Percentiles rank a stretch among this genome's conserved stretches.
Conservation (phyloP, 64 coral and sea anemone genomes). For the Acropora yongei region DNA sequence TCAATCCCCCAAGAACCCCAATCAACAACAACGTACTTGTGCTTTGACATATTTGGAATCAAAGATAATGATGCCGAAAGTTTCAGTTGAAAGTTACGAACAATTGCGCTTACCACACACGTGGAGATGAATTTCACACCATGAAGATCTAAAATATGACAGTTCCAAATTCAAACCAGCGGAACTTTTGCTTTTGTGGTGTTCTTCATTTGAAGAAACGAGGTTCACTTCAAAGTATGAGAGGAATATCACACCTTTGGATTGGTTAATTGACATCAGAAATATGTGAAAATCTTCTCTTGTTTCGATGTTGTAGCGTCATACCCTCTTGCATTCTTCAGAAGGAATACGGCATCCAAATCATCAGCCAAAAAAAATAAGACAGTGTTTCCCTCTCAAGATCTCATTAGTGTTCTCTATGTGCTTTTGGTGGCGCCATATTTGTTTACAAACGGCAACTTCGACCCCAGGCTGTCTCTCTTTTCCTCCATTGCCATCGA, state of each 20-base stretch:
- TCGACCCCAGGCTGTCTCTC: not conserved
- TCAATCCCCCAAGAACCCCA: not conserved
- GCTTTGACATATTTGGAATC: not conserved
- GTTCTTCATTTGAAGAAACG: not conserved
- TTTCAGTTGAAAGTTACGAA: not conserved
- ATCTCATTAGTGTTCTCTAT: no score
- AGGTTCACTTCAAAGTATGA: not conserved
- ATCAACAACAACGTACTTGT: constrained; percentile 10
- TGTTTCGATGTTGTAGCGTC: no score
- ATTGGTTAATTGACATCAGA: no score
- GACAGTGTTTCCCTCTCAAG: no score
- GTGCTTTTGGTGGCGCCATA: no score
- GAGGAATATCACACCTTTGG: not conserved
- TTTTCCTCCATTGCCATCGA: no score
- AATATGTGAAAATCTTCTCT: no score
- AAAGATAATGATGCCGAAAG: not conserved
- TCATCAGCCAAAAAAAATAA: no score
- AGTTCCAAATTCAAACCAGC: constrained; percentile 11
- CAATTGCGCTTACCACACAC: not conserved
- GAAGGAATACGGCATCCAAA: no score
- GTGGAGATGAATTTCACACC: not conserved
- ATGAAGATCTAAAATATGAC: not conserved
- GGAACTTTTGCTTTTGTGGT: not conserved
- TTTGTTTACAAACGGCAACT: not conserved
- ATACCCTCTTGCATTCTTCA: no score